Conservation (phyloP, 2,888 invertebrate species). For the Cheilosia variabilis region DNA sequence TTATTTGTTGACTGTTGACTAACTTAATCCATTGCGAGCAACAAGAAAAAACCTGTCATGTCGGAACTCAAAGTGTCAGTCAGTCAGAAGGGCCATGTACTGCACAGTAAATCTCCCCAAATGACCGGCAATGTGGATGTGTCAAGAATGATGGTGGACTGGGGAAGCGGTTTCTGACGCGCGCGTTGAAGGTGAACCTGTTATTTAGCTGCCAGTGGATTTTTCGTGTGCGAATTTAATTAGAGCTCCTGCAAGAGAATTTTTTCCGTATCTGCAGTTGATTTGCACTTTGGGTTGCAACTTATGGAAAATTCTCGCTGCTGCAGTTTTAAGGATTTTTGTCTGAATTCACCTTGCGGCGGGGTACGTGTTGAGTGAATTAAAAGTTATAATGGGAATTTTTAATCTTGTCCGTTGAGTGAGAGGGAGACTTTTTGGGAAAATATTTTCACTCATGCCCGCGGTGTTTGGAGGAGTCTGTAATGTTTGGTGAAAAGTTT, state of each 20-base stretch:
- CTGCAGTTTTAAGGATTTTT: not conserved
- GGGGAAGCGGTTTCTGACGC: not conserved
- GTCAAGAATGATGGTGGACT: not conserved
- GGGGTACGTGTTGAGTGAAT: no score
- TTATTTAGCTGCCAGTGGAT: constrained; percentile 5
- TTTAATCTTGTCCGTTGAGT: no score
- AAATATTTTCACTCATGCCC: no score
- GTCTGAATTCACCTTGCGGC: not conserved
- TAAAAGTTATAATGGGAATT: no score
- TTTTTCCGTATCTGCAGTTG: not conserved
- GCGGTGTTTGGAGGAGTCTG: no score
- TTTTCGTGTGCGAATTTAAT: constrained; percentile 44
- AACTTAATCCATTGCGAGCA: constrained; percentile 19
- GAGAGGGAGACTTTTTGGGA: no score
- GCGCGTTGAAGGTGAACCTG: not conserved
- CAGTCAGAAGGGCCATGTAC: not conserved
- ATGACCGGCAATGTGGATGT: constrained; percentile 3
- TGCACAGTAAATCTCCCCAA: not conserved
- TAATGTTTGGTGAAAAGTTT: no score
- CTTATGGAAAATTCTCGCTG: not conserved
- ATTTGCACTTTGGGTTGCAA: not conserved
- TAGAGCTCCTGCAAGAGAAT: constrained; percentile 1
- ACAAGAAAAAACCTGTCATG: not conserved
- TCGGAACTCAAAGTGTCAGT: constrained; percentile 6
- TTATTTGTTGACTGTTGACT: constrained; percentile 8